Percentiles rank a stretch among this genome's conserved stretches.
Evolutionary conservation across 1,140 invertebrate species (phyloP).

Genomic region (Macrotrachela quadricornifera): DNA sequence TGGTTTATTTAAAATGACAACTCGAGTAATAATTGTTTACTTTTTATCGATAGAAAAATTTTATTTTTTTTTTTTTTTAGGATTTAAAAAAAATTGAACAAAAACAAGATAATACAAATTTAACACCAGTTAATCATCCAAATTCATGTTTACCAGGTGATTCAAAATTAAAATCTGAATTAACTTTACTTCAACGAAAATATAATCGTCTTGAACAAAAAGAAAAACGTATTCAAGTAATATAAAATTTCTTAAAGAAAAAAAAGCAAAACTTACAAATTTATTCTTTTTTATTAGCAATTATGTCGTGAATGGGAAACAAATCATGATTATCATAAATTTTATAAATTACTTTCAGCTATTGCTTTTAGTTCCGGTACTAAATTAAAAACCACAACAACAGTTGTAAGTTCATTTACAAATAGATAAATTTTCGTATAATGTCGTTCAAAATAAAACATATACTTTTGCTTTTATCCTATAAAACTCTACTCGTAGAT

Average conservation of each 20-base stretch:
- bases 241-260: conserved; percentile 1
- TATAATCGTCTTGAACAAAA: conserved; percentile 25
- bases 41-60: not conserved
- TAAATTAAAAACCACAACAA: no score
- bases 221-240: conserved; percentile 22
- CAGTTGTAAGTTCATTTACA: no score
- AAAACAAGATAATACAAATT: conserved; percentile 10
- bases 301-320: no score
- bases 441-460: no score
- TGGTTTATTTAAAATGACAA: conserved; percentile 23
- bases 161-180: conserved; percentile 23
- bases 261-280: not conserved
- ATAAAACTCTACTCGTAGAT: no score
- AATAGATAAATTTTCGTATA: no score
- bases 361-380: no score
- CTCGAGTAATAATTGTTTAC: conserved; percentile 13
- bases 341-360: no score
- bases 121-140: not conserved
- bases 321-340: no score
- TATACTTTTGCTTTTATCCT: no score
- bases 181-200: conserved; percentile 23
- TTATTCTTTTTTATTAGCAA: no score
- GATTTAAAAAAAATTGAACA: conserved; percentile 10
- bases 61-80: not conserved
- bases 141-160: conserved; percentile 11